Percentiles rank a stretch among this genome's conserved stretches.
phyloP scores from a whole-genome alignment of 1,140 invertebrate genomes.

The Drosophila biarmipes region DNA sequence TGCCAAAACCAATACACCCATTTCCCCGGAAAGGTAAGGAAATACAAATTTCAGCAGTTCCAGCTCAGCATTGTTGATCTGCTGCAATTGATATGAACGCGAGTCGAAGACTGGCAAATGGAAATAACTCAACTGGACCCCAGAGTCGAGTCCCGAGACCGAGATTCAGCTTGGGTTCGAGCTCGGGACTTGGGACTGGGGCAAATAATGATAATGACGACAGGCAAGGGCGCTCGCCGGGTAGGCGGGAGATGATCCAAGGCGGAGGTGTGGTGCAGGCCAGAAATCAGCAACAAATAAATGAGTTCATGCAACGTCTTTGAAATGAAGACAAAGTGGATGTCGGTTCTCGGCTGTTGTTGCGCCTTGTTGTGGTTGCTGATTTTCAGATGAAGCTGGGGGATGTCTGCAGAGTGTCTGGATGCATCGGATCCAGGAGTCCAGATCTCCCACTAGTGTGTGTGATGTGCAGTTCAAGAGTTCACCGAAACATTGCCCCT shows the following conservation, averaged over 20 bases:
- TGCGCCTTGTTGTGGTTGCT: slow-evolving; percentile 12
- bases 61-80: slow-evolving; percentile 47
- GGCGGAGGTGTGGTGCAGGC: slow-evolving; percentile 69
- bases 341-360: slow-evolving; percentile 47
- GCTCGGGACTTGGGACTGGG: slow-evolving; percentile 38
- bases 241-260: slow-evolving; percentile 3
- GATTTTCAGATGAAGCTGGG: slow-evolving; percentile 1
- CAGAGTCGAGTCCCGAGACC: slow-evolving; percentile 12
- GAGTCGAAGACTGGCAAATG: slow-evolving; percentile 56
- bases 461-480: slow-evolving; percentile 50
- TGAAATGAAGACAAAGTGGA: slow-evolving; percentile 81
- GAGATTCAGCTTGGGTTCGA: slow-evolving; percentile 8
- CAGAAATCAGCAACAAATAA: slow-evolving; percentile 83
- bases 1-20: background rate
- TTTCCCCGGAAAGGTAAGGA: background rate
- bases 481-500: slow-evolving; percentile 54
- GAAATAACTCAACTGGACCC: slow-evolving; percentile 62
- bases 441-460: slow-evolving; percentile 24
- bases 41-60: slow-evolving; percentile 59
- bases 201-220: slow-evolving; percentile 77
- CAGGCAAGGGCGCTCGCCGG: slow-evolving; percentile 41
- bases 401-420: slow-evolving; percentile 48
- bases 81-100: slow-evolving; percentile 61
- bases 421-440: slow-evolving; percentile 48
- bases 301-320: slow-evolving; percentile 78